phyloP scores from a whole-genome alignment of 2,797 vertebrate species.

The Melanotaenia nigrans region DNA sequence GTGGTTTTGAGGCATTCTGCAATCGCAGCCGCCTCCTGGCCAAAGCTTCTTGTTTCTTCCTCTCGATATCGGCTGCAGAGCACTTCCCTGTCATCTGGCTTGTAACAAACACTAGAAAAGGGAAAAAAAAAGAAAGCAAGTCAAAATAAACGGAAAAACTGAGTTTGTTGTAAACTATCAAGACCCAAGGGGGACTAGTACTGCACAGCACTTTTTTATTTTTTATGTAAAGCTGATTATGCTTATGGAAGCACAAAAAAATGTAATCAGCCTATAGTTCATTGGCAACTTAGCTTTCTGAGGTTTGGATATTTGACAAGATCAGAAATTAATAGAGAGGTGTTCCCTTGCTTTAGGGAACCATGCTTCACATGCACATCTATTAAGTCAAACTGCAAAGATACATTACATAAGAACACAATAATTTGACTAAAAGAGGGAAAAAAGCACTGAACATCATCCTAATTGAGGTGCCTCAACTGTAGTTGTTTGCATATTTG shows the following conservation, averaged over 20 bases:
- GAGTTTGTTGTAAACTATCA: not conserved
- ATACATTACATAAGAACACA: not conserved
- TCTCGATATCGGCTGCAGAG: conserved; percentile 91
- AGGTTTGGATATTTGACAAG: conserved; percentile 57
- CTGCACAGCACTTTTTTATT: too few relatives aligned
- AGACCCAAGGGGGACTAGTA: not conserved
- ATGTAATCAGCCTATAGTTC: conserved; percentile 37
- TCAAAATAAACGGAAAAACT: conserved; percentile 22
- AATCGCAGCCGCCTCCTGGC: conserved; percentile 86
- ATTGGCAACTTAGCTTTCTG: conserved; percentile 50
- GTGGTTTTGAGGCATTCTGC: conserved; percentile 74
- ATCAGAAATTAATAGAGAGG: conserved; percentile 44
- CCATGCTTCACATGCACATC: not conserved
- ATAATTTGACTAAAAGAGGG: not conserved
- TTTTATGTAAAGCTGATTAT: too few relatives aligned
- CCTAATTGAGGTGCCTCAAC: not conserved
- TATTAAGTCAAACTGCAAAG: conserved; percentile 5
- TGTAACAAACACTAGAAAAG: conserved; percentile 82
- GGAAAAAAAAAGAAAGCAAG: conserved; percentile 43
- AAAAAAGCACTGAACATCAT: not conserved
- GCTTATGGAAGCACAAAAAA: conserved; percentile 13
- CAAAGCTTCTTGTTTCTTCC: conserved; percentile 92
- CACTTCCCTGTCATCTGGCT: conserved; percentile 84
- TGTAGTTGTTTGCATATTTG: too few relatives aligned
- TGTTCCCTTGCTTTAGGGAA: conserved; percentile 27